Evolutionary conservation across 2,888 invertebrate species (phyloP).

Genomic region (Ommatoiulus sabulosus): DNA sequence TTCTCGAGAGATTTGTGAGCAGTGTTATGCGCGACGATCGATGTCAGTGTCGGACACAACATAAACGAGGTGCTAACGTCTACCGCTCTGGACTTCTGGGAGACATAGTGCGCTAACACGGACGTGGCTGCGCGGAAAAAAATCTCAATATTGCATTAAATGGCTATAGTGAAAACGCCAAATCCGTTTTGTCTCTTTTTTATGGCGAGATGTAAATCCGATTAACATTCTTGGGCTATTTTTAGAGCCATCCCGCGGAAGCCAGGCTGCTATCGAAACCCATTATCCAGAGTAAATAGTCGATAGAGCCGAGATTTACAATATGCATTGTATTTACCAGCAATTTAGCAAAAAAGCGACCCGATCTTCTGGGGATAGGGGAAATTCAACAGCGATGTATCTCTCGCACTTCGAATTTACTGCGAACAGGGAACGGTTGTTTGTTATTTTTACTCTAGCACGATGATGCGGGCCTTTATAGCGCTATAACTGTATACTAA

Average conservation of each 20-base stretch:
- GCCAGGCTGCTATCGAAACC: not conserved
- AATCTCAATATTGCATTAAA: constrained; percentile 40
- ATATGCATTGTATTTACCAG: not conserved
- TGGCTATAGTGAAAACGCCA: constrained; percentile 1
- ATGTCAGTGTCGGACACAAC: constrained; percentile 48
- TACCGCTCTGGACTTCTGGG: constrained; percentile 45
- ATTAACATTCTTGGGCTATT: constrained; percentile 4
- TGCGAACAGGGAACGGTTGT: not conserved
- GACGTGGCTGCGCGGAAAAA: not conserved
- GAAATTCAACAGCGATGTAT: not conserved
- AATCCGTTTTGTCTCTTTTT: constrained; percentile 36
- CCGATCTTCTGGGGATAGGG: not conserved
- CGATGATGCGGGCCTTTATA: not conserved
- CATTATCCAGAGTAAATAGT: constrained; percentile 19
- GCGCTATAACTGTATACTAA: too few species aligned
- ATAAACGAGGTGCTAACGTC: constrained; percentile 52
- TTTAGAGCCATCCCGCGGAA: not conserved
- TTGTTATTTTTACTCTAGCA: not conserved
- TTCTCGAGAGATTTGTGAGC: constrained; percentile 50
- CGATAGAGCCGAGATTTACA: constrained; percentile 19
- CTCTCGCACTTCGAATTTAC: not conserved
- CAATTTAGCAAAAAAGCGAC: constrained; percentile 30
- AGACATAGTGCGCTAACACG: constrained; percentile 18
- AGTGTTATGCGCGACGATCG: not conserved
- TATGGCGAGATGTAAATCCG: constrained; percentile 31